These are phyloP conservation scores for Poecile atricapillus DNA, from an alignment of 2,113 vertebrate species.

Conservation along the genomic window DNA sequence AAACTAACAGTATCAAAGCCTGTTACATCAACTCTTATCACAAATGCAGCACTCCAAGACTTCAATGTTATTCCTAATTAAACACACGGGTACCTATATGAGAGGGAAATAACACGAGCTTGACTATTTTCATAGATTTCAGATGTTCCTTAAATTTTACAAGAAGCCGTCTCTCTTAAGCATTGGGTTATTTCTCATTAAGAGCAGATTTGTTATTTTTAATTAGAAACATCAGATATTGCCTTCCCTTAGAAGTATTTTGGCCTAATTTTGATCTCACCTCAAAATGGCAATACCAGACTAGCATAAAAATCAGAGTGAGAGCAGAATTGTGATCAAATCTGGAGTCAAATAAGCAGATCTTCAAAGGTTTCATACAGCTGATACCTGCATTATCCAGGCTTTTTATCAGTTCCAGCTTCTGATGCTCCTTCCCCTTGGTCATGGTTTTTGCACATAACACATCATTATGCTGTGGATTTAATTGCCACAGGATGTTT, in stretches of 20 bases:
- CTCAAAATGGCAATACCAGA: neutral
- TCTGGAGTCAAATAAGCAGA: neutral
- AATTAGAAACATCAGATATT: neutral
- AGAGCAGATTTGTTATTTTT: neutral
- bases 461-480: neutral
- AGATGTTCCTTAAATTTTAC: neutral
- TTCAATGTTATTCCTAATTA: conserved; percentile 44
- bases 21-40: conserved; percentile 40
- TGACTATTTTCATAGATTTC: neutral
- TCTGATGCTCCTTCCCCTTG: neutral
- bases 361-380: neutral
- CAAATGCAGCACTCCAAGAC: neutral
- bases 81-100: conserved; percentile 4
- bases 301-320: neutral
- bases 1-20: conserved; percentile 47
- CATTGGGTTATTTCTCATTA: neutral
- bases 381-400: neutral
- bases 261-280: neutral
- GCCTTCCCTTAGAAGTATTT: neutral
- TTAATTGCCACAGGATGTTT: conserved; percentile 16
- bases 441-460: neutral
- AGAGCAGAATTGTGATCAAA: neutral
- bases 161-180: neutral
- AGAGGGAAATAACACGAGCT: neutral
- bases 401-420: neutral